A percentile compares a stretch with the other conserved stretches of the same genome.
Evolutionary conservation across 2,113 vertebrate species (phyloP).

Genomic region (Rhizomys pruinosus): DNA sequence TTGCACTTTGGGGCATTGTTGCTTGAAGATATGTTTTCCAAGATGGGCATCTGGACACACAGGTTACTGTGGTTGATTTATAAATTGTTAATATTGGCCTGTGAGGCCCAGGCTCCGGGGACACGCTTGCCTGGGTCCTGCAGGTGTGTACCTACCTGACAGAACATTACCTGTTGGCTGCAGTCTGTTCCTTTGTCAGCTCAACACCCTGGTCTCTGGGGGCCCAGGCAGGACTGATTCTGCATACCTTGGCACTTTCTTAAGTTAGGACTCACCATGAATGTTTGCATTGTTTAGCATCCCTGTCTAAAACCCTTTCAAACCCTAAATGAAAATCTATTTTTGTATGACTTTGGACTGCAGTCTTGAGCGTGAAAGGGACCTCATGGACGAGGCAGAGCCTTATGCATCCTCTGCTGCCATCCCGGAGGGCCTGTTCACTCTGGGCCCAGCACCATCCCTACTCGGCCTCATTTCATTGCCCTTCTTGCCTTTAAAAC

Average conservation of each 20-base stretch:
- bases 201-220: not conserved
- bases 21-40: constrained; percentile 22
- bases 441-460: constrained; percentile 23
- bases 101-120: not conserved
- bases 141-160: not conserved
- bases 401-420: not conserved
- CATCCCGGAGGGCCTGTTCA: no score
- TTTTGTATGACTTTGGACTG: not conserved
- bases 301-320: constrained; percentile 39
- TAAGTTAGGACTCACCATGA: not conserved
- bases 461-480: not conserved
- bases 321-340: constrained; percentile 29
- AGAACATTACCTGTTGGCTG: not conserved
- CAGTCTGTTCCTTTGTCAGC: not conserved
- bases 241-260: not conserved
- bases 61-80: not conserved
- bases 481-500: constrained; percentile 52
- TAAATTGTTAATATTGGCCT: not conserved
- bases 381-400: not conserved
- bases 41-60: not conserved
- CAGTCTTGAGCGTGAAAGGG: constrained; percentile 49
- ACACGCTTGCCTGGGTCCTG: not conserved
- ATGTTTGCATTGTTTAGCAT: not conserved
- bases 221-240: not conserved
- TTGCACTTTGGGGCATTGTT: not conserved